These are phyloP conservation scores for Fabriciana adippe DNA, from an alignment of 2,888 invertebrate genomes.

Conservation along the genomic window DNA sequence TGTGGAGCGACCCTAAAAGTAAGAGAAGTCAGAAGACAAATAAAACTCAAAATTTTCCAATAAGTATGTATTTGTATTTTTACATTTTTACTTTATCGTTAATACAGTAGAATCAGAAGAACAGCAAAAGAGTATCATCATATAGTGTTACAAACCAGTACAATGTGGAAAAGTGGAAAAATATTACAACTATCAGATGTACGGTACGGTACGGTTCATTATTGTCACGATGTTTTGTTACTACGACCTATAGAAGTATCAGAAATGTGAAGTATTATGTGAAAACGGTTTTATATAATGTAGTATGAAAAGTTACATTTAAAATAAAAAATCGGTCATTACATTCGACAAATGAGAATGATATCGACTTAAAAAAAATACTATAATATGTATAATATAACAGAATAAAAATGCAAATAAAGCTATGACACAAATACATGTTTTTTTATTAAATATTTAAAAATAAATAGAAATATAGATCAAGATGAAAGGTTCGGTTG, in stretches of 20 bases:
- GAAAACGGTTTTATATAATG: neutral
- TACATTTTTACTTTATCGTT: constrained; percentile 34
- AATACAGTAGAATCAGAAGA: constrained; percentile 41
- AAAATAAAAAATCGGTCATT: too few relatives aligned
- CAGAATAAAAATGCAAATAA: too few relatives aligned
- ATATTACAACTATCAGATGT: constrained; percentile 56
- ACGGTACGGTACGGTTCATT: constrained; percentile 52
- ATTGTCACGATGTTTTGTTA: constrained; percentile 60
- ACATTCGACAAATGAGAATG: too few relatives aligned
- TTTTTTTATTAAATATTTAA: neutral
- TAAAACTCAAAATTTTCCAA: constrained; percentile 16
- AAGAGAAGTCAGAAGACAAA: constrained; percentile 4
- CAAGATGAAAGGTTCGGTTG: neutral
- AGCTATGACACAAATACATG: too few relatives aligned
- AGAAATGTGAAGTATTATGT: constrained; percentile 8
- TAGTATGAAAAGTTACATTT: neutral
- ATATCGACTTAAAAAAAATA: too few relatives aligned
- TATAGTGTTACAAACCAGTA: constrained; percentile 45
- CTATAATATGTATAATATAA: too few relatives aligned
- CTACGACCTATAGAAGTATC: constrained; percentile 20
- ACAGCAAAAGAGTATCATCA: constrained; percentile 39
- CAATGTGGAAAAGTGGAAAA: constrained; percentile 76
- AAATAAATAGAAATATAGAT: neutral
- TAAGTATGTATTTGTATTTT: constrained; percentile 29
- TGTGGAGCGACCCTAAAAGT: too few relatives aligned